Percentiles rank a stretch among this genome's conserved stretches.
phyloP scores from a whole-genome alignment of 2,797 vertebrate species.

The Rhinoraja longicauda region DNA sequence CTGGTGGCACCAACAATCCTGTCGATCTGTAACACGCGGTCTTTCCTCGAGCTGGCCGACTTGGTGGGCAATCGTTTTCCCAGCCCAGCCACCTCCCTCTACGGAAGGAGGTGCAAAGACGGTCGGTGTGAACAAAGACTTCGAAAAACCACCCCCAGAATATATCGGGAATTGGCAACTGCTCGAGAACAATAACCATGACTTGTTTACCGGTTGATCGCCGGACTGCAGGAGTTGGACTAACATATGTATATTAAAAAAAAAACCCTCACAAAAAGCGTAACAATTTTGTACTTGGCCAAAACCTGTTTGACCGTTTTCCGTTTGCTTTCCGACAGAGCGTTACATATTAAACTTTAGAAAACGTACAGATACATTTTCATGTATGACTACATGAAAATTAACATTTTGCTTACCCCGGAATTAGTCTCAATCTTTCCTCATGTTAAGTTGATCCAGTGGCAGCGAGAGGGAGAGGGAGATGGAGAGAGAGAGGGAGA shows the following conservation, averaged over 20 bases:
- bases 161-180: constrained; percentile 60
- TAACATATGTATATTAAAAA: constrained; percentile 59
- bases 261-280: constrained; percentile 48
- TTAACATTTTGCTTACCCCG: constrained; percentile 69
- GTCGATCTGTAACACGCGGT: constrained; percentile 80
- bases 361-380: too few relatives aligned
- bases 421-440: constrained; percentile 66
- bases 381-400: too few relatives aligned
- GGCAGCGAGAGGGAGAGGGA: background rate
- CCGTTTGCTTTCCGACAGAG: constrained; percentile 60
- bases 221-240: constrained; percentile 59
- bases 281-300: constrained; percentile 60
- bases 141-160: constrained; percentile 75
- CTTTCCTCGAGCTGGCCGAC: constrained; percentile 57
- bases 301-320: constrained; percentile 50
- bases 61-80: constrained; percentile 47
- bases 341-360: constrained; percentile 55
- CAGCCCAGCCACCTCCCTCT: constrained; percentile 56
- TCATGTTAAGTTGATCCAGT: background rate
- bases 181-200: constrained; percentile 46
- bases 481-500: too few relatives aligned
- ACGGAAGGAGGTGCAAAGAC: constrained; percentile 57
- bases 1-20: constrained; percentile 80
- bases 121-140: constrained; percentile 64
- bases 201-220: constrained; percentile 99